A percentile compares a stretch with the other conserved stretches of the same genome.
Conservation (phyloP, 1,140 invertebrate species). For the Wasmannia auropunctata region DNA sequence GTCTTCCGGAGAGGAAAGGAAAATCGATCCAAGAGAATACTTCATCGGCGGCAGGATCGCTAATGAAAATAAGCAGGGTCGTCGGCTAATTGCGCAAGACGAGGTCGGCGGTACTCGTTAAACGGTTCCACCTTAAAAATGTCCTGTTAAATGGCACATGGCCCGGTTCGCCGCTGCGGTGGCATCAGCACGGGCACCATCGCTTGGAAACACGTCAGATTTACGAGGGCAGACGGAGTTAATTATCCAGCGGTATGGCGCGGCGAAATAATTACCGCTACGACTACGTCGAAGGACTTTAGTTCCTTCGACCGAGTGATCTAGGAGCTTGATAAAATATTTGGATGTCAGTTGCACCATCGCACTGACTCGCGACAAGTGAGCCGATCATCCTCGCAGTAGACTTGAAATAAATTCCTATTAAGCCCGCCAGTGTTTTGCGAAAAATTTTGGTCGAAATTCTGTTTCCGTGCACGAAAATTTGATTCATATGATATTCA, state of each 20-base stretch:
- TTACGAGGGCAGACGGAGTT: slow-evolving; percentile 62
- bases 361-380: background rate
- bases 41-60: slow-evolving; percentile 25
- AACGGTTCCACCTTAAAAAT: slow-evolving; percentile 66
- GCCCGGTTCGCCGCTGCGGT: background rate
- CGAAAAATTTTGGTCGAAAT: slow-evolving; percentile 11
- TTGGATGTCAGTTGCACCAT: background rate
- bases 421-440: slow-evolving; percentile 4
- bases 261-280: slow-evolving; percentile 63
- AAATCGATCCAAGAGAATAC: background rate
- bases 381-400: background rate
- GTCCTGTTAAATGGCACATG: slow-evolving; percentile 67
- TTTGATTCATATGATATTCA: background rate
- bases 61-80: slow-evolving; percentile 70
- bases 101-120: slow-evolving; percentile 57
- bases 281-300: background rate
- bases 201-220: slow-evolving; percentile 61
- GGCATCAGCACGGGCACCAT: background rate
- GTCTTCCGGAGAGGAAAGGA: background rate
- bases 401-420: background rate
- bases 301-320: background rate
- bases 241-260: slow-evolving; percentile 56
- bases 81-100: slow-evolving; percentile 64
- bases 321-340: slow-evolving; percentile 5
- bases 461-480: background rate